Evolutionary conservation across 2,888 invertebrate species (phyloP).

Genomic region (Danaus chrysippus): DNA sequence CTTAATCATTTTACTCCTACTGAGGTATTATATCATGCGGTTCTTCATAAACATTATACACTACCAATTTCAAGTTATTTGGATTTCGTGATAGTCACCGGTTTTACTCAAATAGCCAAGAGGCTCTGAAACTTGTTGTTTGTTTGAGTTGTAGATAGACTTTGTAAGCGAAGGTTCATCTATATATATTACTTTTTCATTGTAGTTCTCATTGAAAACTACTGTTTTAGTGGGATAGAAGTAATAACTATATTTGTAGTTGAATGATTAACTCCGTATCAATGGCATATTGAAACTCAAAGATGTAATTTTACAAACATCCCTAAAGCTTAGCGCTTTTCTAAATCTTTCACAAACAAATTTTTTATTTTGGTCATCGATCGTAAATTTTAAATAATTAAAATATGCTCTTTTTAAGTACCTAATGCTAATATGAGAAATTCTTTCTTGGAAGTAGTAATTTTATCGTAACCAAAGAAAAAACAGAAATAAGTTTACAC

Average conservation of each 20-base stretch:
- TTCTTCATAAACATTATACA: not conserved
- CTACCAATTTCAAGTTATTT: not conserved
- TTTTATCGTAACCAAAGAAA: not conserved
- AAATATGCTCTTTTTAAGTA: constrained; percentile 1
- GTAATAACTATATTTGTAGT: constrained; percentile 10
- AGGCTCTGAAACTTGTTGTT: not conserved
- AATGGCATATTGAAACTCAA: not conserved
- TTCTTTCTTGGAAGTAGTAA: constrained; percentile 1
- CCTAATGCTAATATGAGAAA: not conserved
- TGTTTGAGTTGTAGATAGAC: constrained; percentile 4
- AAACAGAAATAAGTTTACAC: too few species aligned
- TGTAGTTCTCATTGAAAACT: constrained; percentile 11
- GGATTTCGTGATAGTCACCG: not conserved
- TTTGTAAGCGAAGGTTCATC: constrained; percentile 9
- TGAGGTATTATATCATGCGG: not conserved
- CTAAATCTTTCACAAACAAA: constrained; percentile 7
- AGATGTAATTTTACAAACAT: not conserved
- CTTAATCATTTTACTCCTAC: too few species aligned
- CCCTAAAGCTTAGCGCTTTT: not conserved
- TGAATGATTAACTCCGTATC: constrained; percentile 11
- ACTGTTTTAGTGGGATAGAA: constrained; percentile 5
- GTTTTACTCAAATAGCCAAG: not conserved
- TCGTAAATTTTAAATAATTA: constrained; percentile 7
- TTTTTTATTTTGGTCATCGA: constrained; percentile 7
- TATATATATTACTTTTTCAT: constrained; percentile 7